These are phyloP conservation scores for Sesia apiformis DNA, from an alignment of 2,888 invertebrate species.

Conservation along the genomic window DNA sequence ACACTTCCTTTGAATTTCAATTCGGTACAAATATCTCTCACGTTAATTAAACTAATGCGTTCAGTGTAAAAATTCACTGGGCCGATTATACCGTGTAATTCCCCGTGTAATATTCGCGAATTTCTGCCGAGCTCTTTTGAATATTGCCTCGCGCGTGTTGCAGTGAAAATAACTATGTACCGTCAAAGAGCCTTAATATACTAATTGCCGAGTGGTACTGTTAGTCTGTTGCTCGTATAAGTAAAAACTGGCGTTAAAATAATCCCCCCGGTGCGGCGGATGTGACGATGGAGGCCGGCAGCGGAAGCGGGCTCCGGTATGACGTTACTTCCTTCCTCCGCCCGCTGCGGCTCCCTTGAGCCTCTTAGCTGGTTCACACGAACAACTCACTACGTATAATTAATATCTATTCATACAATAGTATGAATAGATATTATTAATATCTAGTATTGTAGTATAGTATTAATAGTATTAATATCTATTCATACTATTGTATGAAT, in stretches of 20 bases:
- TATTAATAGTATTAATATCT: no score
- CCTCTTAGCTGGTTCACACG: slow-evolving; percentile 32
- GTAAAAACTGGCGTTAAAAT: slow-evolving; percentile 40
- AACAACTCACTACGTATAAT: no score
- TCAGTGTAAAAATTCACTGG: background rate
- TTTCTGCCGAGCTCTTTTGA: background rate
- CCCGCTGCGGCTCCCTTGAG: slow-evolving; percentile 28
- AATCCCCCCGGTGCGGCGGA: slow-evolving; percentile 39
- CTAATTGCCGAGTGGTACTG: background rate
- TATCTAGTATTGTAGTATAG: no score
- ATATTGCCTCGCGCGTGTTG: background rate
- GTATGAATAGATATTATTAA: no score
- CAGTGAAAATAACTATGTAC: background rate
- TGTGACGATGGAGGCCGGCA: slow-evolving; percentile 31
- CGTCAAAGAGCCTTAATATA: background rate
- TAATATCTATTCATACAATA: no score
- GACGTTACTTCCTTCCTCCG: slow-evolving; percentile 40
- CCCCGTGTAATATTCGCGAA: background rate
- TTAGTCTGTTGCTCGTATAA: slow-evolving; percentile 13
- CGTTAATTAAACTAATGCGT: background rate
- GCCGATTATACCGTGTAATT: background rate
- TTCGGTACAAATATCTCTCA: background rate
- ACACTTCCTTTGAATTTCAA: background rate
- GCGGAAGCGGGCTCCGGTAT: slow-evolving; percentile 35
- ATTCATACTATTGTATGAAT: no score